Evolutionary conservation across 2,113 vertebrate species (phyloP).

Genomic region (Rhea pennata): DNA sequence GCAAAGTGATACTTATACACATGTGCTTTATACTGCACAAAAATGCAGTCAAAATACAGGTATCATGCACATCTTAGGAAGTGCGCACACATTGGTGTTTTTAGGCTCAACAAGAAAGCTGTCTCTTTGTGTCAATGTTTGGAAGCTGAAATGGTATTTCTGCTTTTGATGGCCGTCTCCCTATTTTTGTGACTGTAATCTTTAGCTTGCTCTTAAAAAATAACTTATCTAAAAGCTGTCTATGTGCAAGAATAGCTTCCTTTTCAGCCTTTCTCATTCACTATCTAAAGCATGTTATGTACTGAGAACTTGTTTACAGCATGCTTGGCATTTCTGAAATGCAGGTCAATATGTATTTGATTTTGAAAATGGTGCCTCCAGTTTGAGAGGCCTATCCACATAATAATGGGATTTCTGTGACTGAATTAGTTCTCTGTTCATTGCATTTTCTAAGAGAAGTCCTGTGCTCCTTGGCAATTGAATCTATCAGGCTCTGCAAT

Average conservation of each 20-base stretch:
- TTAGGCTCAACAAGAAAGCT: neutral
- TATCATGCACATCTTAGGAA: neutral
- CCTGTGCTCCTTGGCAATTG: neutral
- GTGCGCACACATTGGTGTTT: neutral
- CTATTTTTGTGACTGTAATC: neutral
- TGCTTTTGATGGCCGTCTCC: neutral
- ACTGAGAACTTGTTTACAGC: neutral
- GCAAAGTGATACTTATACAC: neutral
- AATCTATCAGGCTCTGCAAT: neutral
- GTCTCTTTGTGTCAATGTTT: neutral
- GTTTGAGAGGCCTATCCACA: neutral
- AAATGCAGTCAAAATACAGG: neutral
- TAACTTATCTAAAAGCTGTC: neutral
- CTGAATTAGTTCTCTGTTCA: neutral
- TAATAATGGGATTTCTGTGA: neutral
- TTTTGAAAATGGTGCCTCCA: conserved; percentile 1
- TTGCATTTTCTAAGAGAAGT: neutral
- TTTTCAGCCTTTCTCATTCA: neutral
- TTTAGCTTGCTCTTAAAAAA: neutral
- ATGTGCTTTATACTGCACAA: neutral
- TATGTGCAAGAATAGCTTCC: neutral
- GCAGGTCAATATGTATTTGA: conserved; percentile 21
- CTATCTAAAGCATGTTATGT: neutral
- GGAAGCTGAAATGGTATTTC: neutral
- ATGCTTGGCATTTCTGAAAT: conserved; percentile 3